Conservation (phyloP, 2,797 vertebrate species). For the Diglossa cyanea region DNA sequence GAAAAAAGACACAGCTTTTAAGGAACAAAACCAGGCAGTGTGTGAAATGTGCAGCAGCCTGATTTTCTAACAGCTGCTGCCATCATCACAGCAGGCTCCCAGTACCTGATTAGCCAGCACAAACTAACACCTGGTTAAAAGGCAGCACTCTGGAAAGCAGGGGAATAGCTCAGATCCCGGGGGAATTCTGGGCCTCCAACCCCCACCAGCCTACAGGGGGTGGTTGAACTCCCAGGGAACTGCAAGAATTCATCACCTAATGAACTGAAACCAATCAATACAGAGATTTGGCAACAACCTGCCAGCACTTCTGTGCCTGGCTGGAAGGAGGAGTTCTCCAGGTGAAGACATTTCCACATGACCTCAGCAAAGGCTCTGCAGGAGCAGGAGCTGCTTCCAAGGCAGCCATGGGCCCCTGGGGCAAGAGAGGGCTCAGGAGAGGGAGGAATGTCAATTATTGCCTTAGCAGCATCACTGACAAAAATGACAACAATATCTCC, state of each 20-base stretch:
- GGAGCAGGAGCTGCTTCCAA: neutral
- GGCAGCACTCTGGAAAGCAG: neutral
- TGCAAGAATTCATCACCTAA: neutral
- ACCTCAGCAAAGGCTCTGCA: neutral
- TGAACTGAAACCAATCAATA: neutral
- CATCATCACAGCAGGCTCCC: neutral
- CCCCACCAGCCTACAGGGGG: neutral
- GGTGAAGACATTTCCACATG: neutral
- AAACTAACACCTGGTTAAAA: neutral
- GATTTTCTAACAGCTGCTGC: neutral
- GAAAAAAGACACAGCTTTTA: neutral
- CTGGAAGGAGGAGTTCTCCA: neutral
- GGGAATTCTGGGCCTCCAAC: neutral
- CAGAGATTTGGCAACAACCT: neutral
- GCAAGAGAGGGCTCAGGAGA: neutral
- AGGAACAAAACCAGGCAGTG: neutral
- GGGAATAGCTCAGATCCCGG: neutral
- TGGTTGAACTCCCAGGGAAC: fast-evolving
- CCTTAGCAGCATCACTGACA: neutral
- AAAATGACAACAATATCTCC: neutral
- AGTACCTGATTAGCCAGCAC: neutral
- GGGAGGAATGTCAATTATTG: neutral
- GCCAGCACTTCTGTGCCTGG: neutral
- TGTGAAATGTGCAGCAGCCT: neutral
- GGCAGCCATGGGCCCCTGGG: neutral